Evolutionary conservation across 2,888 invertebrate genomes (phyloP), one percentile per base, ranked within the genome.

Genomic region (Eupithecia dodoneata): DNA sequence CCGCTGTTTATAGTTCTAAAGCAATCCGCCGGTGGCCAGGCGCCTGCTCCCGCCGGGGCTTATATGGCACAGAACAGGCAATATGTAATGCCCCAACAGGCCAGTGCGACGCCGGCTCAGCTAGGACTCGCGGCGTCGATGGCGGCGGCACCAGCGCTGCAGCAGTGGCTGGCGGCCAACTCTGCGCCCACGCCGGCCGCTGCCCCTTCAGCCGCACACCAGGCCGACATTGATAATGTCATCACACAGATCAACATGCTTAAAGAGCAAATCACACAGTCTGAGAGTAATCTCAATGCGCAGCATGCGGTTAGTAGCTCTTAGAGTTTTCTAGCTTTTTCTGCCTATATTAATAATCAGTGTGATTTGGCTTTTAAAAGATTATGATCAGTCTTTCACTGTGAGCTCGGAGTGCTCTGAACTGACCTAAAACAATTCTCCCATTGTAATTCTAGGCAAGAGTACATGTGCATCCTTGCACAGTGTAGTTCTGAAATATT

Each of bases 241-340:
- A 95, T 96, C 87, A 96, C 96, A 83, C 98, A 99, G 92, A 98
- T 98, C 91, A 97, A 96, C 88, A 96, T 97, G 82, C 95, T 99
- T 82, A 97, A 98, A 89, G 98, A 99, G 88, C 99, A 99, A 95
- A 98, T 99, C 81, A 97, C 97, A 85, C 99, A 99, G 92, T 99
- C 99, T 87, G 99, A 99, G 92, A 97, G 97, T 88, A 99, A 99
- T 96, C 96, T 99, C 82, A 97, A 97, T 85, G 99, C 99, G 75
- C 99, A 99, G 90, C 98, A 99, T 92, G 97, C 98, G 89, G 98
- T 98, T 87, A 94, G 96, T 73, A n/a, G 12, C 12, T 30, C 3
- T 12, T 70, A 10, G 1, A 10, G 4, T 66, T 44, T 10, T 4
- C 10, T 5, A 45, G 41, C 18, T 69, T 41, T 69, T 10, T 30